Base-by-base conservation (phyloP, 2,797 vertebrate species). In the Nannoperca obscura region DNA sequence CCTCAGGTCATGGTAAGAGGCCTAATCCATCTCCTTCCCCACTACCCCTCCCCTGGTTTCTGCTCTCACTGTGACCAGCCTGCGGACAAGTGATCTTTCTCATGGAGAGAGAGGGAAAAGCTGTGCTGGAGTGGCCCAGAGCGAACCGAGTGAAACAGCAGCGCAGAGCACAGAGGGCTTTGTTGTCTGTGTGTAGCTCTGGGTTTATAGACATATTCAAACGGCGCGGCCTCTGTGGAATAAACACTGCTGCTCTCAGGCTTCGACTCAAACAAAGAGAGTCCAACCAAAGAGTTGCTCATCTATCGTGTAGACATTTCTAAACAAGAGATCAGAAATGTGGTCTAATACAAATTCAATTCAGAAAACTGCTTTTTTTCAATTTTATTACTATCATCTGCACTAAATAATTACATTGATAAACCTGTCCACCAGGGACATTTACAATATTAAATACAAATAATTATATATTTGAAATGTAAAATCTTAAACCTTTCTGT, bases 141-240 rank as follows among this genome's bases (percentile, higher is more conserved):
- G 89, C 88, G 59, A 76, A 87, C 69, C 13, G 46, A 79, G 76
- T 12, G 44, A 49, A 34, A 20, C 67, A 74, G 59, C 68, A 80
- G 76, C 78, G 30, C 58, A 84, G 58, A 65, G 42, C 78, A 34
- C 58, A 84, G 58, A 65, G 42, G 81, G 68, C 83, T 91, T 92
- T 91, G 89, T 91, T 89, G 85, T 84, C 74, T 75, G 76, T 19
- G 54, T 61, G 80, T 10, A 83, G 80, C 74, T 81, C 71, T 19
- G 74, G 7, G 60, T 87, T 89, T 82, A 65, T 32, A 76, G 73
- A 69, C 72, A 14, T 47, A 58, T 83, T 62, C 79, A 77, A 89
- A 58, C 66, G 2, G 74, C 58, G 14, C 14, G 0, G 71, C 13
- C 78, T 76, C 81, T 50, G 52, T 53, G 74, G 88, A 55, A 63